phyloP scores from a whole-genome alignment of 1,140 invertebrate species.

The Phymastichus coffea region DNA sequence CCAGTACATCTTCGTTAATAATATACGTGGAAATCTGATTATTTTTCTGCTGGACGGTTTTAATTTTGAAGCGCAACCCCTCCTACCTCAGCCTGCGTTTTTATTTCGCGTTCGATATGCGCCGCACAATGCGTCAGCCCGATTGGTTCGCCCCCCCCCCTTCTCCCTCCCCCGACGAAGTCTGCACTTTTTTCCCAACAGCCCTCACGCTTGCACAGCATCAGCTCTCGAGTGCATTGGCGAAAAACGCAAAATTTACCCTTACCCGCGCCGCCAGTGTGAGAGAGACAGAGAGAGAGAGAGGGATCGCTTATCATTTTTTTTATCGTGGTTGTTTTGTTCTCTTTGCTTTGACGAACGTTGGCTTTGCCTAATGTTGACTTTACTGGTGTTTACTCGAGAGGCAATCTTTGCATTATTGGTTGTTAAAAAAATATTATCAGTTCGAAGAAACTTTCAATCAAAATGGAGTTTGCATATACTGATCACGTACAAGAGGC shows the following conservation, averaged over 20 bases:
- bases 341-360: background rate
- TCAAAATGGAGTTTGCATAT: too few species aligned
- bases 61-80: slow-evolving; percentile 46
- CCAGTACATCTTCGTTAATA: slow-evolving; percentile 49
- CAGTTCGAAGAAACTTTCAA: too few species aligned
- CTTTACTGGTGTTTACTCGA: too few species aligned
- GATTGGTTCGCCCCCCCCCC: slow-evolving; percentile 40
- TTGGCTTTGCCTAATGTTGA: too few species aligned
- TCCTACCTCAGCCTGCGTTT: slow-evolving; percentile 28
- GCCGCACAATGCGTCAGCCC: slow-evolving; percentile 34
- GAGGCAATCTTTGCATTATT: too few species aligned
- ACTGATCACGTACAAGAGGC: too few species aligned
- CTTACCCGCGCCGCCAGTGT: background rate
- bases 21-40: slow-evolving; percentile 55
- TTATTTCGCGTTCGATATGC: slow-evolving; percentile 47
- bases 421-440: too few species aligned
- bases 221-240: slow-evolving; percentile 12
- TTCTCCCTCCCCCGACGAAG: slow-evolving; percentile 18
- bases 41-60: slow-evolving; percentile 53
- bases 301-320: background rate
- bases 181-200: background rate
- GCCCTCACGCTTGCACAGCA: background rate
- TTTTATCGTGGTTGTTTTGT: background rate
- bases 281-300: too few species aligned
- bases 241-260: slow-evolving; percentile 11